Evolutionary conservation across 2,888 invertebrate genomes (phyloP), one percentile per base, ranked within the genome.

Genomic region (Conchocele bisecta): DNA sequence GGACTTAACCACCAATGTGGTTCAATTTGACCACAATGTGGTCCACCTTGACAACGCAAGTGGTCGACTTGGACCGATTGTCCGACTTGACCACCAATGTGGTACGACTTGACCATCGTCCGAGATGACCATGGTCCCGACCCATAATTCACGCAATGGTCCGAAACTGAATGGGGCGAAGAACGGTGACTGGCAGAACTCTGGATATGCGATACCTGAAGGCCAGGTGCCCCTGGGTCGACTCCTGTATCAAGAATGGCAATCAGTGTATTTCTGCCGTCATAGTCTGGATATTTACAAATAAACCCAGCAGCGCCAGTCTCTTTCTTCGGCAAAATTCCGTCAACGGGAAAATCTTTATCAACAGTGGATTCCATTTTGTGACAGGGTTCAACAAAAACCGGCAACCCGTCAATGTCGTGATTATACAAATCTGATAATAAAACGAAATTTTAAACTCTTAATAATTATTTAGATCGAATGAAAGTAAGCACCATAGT

Each of bases 211-310:
- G 29, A 61, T 83, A 92, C 98, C 95, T 96, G 95, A 84, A 99
- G 93, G 74, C 99, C 99, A 76, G 95, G 94, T 9, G 98, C 98
- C 50, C 96, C 97, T 26, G 99, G 98, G 93, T 99, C 99, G 60
- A 99, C 96, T 9, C 99, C 99, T 3, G 98, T 98, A 92, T 99
- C 99, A 85, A 99, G 95, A 90, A 99, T 96, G 44, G 98, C 99
- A 90, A 99, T 98, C 80, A 96, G 93, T 57, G 96, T 95, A 85
- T 95, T 96, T 87, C 97, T 94, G 41, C 99, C 99, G 93, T 99
- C 98, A 90, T 95, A 97, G 61, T 94, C 93, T 0, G 97, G 96
- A 93, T 97, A 95, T 93, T 97, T 98, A 83, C 93, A 94, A 74
- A 98, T 91, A 93, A 98, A 98, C 75, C 95, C 94, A 48, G 94